Base-by-base conservation (phyloP, 2,797 vertebrate genomes). In the Amblyopsis hoosieri region DNA sequence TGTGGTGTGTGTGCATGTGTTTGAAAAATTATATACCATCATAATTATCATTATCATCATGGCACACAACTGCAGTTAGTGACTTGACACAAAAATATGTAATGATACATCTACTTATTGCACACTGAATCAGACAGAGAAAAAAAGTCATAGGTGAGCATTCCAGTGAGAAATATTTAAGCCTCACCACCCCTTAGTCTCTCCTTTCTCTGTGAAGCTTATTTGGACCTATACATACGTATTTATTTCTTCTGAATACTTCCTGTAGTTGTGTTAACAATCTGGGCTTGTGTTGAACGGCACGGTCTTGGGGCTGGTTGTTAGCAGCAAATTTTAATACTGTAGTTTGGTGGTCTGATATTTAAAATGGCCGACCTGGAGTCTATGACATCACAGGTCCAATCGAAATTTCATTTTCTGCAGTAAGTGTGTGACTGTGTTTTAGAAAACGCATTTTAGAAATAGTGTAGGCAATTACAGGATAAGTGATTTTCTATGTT, bases 91-190 rank as follows among this genome's bases (percentile, higher is more conserved):
- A 91, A 91, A 90, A 90, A 91, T 88, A 87, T 93, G 95, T 86
- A 85, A 52, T 62, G 46, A 90, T 90, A 95, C 91, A 92, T 89
- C 91, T 94, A 92, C 89, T 95, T 97, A 97, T 97, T 97, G 96
- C 96, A 96, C 96, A 94, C 87, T 92, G 93, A 91, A 89, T 93
- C 90, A 91, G 91, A 90, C 86, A 81, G 81, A 88, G 81, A 85
- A 79, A 81, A 23, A 83, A 78, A 78, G 81, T 86, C 85, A 77
- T 71, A 94, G 92, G 96, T 96, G 95, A 96, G 95, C 95, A 97
- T 96, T 97, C 88, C 90, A 87, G 90, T 91, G 87, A 88, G 83
- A 90, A 85, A 81, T 57, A 57, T 64, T 7, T 42, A 14, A 23
- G 29, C 15, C 17, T 12, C 19, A 47, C 63, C 4, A 3, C 51